These are phyloP conservation scores for Drosophila bunnanda DNA, from an alignment of 2,888 invertebrate genomes.

Conservation along the genomic window DNA sequence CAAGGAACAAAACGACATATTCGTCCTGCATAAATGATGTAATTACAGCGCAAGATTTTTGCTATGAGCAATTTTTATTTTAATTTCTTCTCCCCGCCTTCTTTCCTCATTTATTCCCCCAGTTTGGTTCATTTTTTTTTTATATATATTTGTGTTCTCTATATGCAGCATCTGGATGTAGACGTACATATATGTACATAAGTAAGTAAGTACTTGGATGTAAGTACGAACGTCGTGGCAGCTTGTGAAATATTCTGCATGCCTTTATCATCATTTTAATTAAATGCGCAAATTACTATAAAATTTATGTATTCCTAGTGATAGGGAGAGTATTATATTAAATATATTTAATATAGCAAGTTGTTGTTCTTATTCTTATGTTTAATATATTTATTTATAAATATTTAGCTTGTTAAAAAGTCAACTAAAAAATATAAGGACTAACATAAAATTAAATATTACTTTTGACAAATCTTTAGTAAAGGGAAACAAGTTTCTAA, in stretches of 20 bases:
- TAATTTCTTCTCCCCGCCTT: slow-evolving; percentile 61
- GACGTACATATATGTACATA: slow-evolving; percentile 6
- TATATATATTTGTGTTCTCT: slow-evolving; percentile 40
- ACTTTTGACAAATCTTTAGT: no score
- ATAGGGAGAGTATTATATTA: slow-evolving; percentile 4
- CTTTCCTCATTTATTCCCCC: slow-evolving; percentile 52
- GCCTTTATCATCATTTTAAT: slow-evolving; percentile 77
- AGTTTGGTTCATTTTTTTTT: slow-evolving; percentile 25
- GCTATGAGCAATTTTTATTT: slow-evolving; percentile 78
- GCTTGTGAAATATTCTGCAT: slow-evolving; percentile 74
- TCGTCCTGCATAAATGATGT: slow-evolving; percentile 83
- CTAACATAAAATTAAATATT: no score
- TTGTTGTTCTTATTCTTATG: no score
- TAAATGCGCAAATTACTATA: slow-evolving; percentile 75
- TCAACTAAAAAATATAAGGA: no score
- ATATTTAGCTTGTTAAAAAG: background rate
- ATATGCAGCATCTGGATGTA: slow-evolving; percentile 14
- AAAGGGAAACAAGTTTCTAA: no score
- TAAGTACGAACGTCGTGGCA: slow-evolving; percentile 44
- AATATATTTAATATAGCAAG: background rate
- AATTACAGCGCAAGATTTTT: slow-evolving; percentile 81
- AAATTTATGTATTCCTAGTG: slow-evolving; percentile 57
- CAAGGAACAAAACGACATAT: slow-evolving; percentile 77
- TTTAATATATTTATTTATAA: background rate
- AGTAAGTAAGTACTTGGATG: slow-evolving; percentile 8